Conservation (phyloP, 2,888 invertebrate species). For the Eudasyphora cyanicolor region DNA sequence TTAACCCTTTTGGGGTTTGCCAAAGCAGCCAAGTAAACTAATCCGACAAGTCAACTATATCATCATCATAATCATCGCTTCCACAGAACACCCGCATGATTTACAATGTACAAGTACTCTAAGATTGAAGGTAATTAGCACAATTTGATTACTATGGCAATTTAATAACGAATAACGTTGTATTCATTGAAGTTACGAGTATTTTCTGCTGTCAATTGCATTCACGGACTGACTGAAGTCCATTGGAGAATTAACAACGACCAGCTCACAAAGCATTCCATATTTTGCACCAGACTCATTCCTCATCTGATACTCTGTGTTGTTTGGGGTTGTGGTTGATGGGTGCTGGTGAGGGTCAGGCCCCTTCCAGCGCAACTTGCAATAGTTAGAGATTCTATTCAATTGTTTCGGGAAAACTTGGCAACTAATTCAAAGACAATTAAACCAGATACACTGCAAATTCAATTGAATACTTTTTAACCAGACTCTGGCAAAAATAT, state of each 20-base stretch:
- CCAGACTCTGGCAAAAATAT: too few relatives aligned
- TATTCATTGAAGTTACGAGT: constrained; percentile 78
- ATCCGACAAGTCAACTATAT: too few relatives aligned
- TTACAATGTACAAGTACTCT: background rate
- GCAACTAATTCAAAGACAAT: constrained; percentile 62
- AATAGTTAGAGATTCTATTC: constrained; percentile 31
- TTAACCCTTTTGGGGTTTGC: background rate
- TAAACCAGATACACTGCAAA: constrained; percentile 35
- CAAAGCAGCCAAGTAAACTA: too few relatives aligned
- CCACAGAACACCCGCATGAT: background rate
- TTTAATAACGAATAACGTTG: constrained; percentile 79
- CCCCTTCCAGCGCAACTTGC: too few relatives aligned
- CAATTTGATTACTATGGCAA: constrained; percentile 72
- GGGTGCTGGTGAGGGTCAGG: background rate
- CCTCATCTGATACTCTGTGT: too few relatives aligned
- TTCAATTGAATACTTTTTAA: constrained; percentile 14
- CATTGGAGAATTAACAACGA: constrained; percentile 24
- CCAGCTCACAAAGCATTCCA: background rate
- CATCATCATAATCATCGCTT: too few relatives aligned
- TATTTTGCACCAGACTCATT: constrained; percentile 51
- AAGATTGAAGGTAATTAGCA: constrained; percentile 1
- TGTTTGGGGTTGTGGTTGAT: background rate
- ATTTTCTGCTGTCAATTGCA: constrained; percentile 18
- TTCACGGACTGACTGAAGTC: background rate
- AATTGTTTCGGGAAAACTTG: constrained; percentile 54